Evolutionary conservation across 2,797 vertebrate genomes (phyloP), one percentile per base, ranked within the genome.

Genomic region (Helarctos malayanus): DNA sequence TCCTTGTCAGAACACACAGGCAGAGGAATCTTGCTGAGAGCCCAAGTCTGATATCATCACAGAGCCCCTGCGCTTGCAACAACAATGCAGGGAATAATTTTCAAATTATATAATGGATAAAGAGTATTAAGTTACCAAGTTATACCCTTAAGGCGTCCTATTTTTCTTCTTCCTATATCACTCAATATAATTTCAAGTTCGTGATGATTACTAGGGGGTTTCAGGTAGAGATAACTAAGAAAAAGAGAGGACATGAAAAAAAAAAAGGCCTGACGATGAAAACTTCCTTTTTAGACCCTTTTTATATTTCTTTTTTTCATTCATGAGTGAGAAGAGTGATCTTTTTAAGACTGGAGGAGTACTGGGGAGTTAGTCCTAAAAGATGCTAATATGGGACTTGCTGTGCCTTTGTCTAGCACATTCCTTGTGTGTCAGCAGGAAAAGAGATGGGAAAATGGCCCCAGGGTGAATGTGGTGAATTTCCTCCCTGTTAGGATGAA

Each of bases 31-130:
- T 85, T 69, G 10, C 75, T 54, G 71, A 93, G 88, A 65, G 83
- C 92, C 85, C 63, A 84, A 76, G 73, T 57, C 84, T 78, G 75
- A 54, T 73, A 52, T 18, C 57, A 45, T 86, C 86, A 63, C 19
- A 63, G 45, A 84, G 45, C 54, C n/a, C 94, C 63, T 54, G 0
- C 5, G 23, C 56, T 73, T 59, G 73, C 56, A 32, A 25, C 38
- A 86, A 81, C 32, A 76, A 75, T 45, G 32, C 61, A 78, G 38
- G 94, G 76, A 96, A 76, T 95, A n/a, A 59, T 29, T 89, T 59
- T 93, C 82, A 91, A 97, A 88, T 96, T 96, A 89, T 87, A n/a
- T 54, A 91, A 75, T 90, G 75, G 81, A 78, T 97, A 90, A 96
- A 38, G n/a, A 80, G 41, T 29, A 32, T n/a, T 47, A 13, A n/a